Base-by-base conservation (phyloP, 2,888 invertebrate genomes). In the Drosophila koepferae region DNA sequence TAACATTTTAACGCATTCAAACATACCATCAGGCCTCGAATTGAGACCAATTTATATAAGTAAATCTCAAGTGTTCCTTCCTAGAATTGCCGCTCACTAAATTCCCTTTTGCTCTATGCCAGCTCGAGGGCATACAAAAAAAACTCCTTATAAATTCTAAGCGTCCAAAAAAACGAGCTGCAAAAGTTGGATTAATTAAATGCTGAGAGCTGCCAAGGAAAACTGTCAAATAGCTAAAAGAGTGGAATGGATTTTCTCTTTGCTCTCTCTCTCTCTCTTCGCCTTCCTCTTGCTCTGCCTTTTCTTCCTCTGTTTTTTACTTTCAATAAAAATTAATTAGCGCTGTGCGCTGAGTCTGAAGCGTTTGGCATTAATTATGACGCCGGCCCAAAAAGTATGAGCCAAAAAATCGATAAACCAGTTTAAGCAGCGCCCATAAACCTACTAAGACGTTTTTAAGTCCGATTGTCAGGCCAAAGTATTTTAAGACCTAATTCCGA, bases 241-340 rank as follows among this genome's bases (percentile, higher is more conserved):
- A 64, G 49, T 18, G 54, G 65, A n/a, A 55, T 51, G 64, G 51
- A 36, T 51, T 51, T 51, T 51, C 49, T 10, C 5, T n/a, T n/a
- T 10, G 10, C 34, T 9, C 34, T 9, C 9, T 0, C 28, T 16
- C 9, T 8, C 9, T 4, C 16, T 16, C 28, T 6, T 2, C 16
- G 1, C 12, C 28, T 4, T 48, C 2, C 28, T 48, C 23, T 20
- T 8, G n/a, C n/a, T 12, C 20, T 61, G 40, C 41, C n/a, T 44
- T 7, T 6, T 20, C 12, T n/a, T 6, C n/a, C n/a, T n/a, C 28
- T n/a, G 31, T 34, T 83, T 61, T 72, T 51, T 66, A 74, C 83
- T 76, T 71, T 48, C 85, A 77, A 89, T 85, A 85, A 82, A 89
- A 89, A 77, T 89, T 85, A 89, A 89, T 85, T 89, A 85, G 75